A percentile compares a stretch with the other conserved stretches of the same genome.
These are phyloP conservation scores for Falco peregrinus DNA, from an alignment of 2,797 vertebrate genomes.

Conservation along the genomic window DNA sequence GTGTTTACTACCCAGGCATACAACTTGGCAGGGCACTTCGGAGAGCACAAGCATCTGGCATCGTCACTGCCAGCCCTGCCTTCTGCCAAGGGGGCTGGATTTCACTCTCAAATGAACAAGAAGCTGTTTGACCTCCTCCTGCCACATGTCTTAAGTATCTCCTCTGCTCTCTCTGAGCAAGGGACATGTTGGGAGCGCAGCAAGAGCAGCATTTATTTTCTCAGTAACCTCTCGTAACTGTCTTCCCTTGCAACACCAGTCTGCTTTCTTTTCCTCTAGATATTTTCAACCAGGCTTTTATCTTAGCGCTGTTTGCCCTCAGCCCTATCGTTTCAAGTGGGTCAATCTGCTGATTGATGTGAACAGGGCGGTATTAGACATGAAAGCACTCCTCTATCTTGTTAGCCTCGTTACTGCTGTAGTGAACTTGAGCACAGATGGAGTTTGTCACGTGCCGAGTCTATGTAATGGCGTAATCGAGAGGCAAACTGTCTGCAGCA, in stretches of 20 bases:
- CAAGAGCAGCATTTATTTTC: background rate
- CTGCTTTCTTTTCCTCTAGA: background rate
- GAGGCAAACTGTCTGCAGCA: constrained; percentile 26
- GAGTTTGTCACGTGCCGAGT: constrained; percentile 5
- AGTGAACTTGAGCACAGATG: background rate
- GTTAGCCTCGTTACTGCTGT: background rate
- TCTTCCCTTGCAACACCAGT: background rate
- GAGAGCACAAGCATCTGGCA: background rate
- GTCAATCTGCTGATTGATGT: background rate
- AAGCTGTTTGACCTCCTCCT: constrained; percentile 2
- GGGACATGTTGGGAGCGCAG: rapidly evolving
- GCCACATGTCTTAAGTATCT: background rate
- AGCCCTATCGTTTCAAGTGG: background rate
- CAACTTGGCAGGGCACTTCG: background rate
- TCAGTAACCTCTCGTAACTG: background rate
- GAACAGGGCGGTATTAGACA: background rate
- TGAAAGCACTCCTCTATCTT: background rate
- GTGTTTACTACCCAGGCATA: background rate
- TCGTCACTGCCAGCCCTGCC: background rate
- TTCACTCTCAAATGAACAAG: constrained; percentile 27
- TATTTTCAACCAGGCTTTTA: background rate
- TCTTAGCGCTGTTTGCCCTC: background rate
- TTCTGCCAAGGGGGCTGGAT: constrained; percentile 38
- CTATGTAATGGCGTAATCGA: background rate
- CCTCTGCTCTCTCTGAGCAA: background rate